Base-by-base conservation (phyloP, 2,888 invertebrate species). In the Anoplius nigerrimus region DNA sequence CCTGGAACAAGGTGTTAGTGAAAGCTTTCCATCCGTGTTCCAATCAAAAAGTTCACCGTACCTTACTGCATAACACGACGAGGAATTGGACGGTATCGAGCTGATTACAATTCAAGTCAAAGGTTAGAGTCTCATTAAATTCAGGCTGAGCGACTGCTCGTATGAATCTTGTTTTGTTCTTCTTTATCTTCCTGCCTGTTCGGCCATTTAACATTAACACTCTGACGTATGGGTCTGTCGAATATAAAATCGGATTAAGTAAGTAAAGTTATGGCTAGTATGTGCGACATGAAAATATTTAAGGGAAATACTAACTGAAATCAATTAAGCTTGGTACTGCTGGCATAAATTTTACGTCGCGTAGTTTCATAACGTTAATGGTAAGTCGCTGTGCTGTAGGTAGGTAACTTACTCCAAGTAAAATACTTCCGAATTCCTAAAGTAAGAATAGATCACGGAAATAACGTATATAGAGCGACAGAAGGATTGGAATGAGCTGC, bases 301-400 rank as follows among this genome's bases (percentile, higher is more conserved):
- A 27, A n/a, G n/a, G n/a, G 51, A n/a, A 15, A 0, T 62, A 82
- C 90, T 89, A 77, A 90, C 90, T 86, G 71, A 90, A 90, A 42
- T 85, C 75, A 43, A 84, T 83, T 34, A 87, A 56, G 72, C 78
- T 84, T 52, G 84, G 66, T 55, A 86, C 82, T 27, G 81, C 64
- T 15, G 84, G 76, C 34, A 73, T 64, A 61, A 86, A 83, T 74
- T 89, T 89, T 51, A 90, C 78, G 79, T 90, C 89, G 21, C 88
- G 88, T 54, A 88, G 79, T 77, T 89, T 89, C 79, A 90, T 88
- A 48, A 90, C 84, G 70, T 88, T 89, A 65, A 90, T 88, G 52
- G 90, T 89, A 76, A 90, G 83, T 74, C 90, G 85, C 80, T 90
- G 90, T 2, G 90, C 90, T 11, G 90, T 90, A 24, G 90, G 90